These are phyloP conservation scores for Aromia moschata DNA, from an alignment of 2,888 invertebrate genomes.

Conservation along the genomic window DNA sequence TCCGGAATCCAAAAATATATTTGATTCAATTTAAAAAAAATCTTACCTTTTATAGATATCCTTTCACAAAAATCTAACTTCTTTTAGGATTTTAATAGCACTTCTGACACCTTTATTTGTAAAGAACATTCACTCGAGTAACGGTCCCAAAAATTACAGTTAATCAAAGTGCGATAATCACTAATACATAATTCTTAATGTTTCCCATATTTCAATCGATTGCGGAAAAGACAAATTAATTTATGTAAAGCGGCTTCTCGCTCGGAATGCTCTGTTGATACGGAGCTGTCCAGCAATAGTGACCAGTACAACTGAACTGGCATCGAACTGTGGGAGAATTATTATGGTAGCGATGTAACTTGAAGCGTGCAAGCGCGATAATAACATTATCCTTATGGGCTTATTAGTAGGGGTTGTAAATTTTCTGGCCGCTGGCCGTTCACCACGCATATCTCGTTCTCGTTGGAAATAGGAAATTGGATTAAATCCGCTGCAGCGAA, in stretches of 20 bases:
- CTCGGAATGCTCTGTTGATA: conserved; percentile 11
- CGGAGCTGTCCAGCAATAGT: conserved; percentile 18
- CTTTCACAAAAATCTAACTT: too few species aligned
- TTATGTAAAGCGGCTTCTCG: conserved; percentile 10
- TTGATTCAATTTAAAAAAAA: too few species aligned
- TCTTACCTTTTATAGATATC: too few species aligned
- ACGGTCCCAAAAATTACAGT: too few species aligned
- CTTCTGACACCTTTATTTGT: too few species aligned
- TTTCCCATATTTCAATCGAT: too few species aligned
- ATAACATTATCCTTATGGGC: conserved; percentile 15
- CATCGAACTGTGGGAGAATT: conserved; percentile 14
- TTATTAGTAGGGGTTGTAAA: conserved; percentile 2
- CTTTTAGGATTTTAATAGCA: too few species aligned
- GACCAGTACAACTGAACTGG: conserved; percentile 23
- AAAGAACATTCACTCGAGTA: too few species aligned
- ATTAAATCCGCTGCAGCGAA: background rate
- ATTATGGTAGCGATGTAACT: conserved; percentile 17
- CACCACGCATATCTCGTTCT: background rate
- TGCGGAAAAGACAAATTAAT: conserved; percentile 6
- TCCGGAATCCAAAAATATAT: too few species aligned
- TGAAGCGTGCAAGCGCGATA: conserved; percentile 29
- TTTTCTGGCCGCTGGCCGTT: background rate
- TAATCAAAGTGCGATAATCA: too few species aligned
- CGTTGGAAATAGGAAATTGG: background rate
- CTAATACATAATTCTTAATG: too few species aligned